These are phyloP conservation scores for Thaumetopoea pityocampa DNA, from an alignment of 1,140 invertebrate species.

Conservation along the genomic window DNA sequence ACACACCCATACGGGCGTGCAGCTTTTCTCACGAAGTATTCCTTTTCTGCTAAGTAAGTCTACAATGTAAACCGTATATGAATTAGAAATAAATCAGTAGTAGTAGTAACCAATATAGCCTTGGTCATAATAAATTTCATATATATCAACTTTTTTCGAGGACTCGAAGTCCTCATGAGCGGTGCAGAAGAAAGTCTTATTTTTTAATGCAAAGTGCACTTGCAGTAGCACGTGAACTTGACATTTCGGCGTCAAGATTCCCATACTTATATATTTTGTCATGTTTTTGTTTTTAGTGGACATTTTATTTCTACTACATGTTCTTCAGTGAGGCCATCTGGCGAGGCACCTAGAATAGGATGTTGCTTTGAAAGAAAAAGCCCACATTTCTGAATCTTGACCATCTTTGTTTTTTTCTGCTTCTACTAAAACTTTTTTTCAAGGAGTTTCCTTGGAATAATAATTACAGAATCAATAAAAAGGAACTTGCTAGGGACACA, in stretches of 20 bases:
- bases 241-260: background rate
- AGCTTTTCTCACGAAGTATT: too few relatives aligned
- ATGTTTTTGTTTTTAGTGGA: background rate
- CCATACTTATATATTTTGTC: background rate
- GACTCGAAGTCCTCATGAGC: background rate
- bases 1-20: too few relatives aligned
- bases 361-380: background rate
- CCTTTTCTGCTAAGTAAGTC: too few relatives aligned
- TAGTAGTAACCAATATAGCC: too few relatives aligned
- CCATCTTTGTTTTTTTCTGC: background rate
- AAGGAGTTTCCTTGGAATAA: background rate
- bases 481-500: too few relatives aligned
- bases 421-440: background rate
- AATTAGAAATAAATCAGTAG: too few relatives aligned
- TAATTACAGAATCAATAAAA: too few relatives aligned
- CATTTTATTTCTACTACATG: background rate
- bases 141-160: background rate
- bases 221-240: background rate
- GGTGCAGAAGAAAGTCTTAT: background rate
- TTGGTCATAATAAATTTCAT: background rate
- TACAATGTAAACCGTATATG: too few relatives aligned
- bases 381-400: background rate
- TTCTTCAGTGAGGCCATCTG: background rate
- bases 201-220: background rate
- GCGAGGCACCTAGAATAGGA: background rate